phyloP scores from a whole-genome alignment of 2,888 invertebrate genomes.

The Platycheirus albimanus region DNA sequence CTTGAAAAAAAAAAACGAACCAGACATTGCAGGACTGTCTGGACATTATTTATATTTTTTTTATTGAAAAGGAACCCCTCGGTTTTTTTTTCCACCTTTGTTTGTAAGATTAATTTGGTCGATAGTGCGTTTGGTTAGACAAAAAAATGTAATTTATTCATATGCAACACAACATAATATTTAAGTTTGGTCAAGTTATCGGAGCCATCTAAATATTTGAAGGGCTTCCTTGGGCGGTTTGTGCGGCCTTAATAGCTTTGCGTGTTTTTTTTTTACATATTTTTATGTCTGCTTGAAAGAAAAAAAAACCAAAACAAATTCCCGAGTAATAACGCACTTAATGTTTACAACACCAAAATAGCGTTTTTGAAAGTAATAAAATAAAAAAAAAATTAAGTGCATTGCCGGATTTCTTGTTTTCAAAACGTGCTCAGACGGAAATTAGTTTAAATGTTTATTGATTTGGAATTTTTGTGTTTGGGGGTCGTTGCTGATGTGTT shows the following conservation, averaged over 20 bases:
- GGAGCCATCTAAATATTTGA: not conserved
- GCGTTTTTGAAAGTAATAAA: not conserved
- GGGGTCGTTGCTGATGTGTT: not conserved
- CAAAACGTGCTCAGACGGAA: conserved; percentile 24
- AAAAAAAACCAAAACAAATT: not conserved
- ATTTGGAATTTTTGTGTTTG: not conserved
- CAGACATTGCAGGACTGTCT: not conserved
- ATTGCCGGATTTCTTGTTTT: not conserved
- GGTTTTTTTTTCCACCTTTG: not conserved
- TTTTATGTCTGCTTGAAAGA: not conserved
- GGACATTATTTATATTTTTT: not conserved
- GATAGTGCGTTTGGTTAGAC: conserved; percentile 8
- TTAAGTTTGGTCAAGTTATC: conserved; percentile 7
- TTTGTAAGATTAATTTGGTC: conserved; percentile 19
- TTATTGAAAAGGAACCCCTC: not conserved
- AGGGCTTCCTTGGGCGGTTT: not conserved
- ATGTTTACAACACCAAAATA: not conserved
- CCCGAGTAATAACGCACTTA: not conserved
- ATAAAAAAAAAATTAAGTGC: conserved; percentile 2
- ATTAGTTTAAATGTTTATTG: not conserved
- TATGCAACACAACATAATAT: not conserved
- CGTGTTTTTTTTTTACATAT: conserved; percentile 8
- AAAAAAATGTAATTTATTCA: conserved; percentile 8
- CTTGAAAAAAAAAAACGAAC: too few relatives aligned
- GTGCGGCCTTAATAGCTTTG: not conserved